Percentiles rank a stretch among this genome's conserved stretches.
Conservation (phyloP, 1,140 invertebrate species). For the Sinella curviseta region DNA sequence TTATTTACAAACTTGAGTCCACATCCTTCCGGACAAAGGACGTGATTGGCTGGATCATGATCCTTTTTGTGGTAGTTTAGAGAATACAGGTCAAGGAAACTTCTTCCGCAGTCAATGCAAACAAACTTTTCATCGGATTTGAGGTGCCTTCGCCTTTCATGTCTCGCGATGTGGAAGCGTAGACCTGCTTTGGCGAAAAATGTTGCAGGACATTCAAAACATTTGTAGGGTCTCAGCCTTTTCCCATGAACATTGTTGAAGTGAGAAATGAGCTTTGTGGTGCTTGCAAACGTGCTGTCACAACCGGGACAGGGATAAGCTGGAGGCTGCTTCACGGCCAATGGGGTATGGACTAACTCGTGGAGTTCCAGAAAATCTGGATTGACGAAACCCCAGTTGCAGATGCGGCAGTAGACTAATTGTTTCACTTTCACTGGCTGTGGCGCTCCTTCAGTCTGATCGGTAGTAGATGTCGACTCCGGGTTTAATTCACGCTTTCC, state of each 20-base stretch:
- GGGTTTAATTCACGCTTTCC: not conserved
- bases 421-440: not conserved
- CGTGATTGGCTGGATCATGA: not conserved
- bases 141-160: not conserved
- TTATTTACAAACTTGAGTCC: not conserved
- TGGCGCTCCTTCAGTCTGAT: not conserved
- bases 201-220: not conserved
- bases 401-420: not conserved
- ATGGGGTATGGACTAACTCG: not conserved
- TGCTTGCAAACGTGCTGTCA: not conserved
- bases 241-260: not conserved
- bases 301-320: not conserved
- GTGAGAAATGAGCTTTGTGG: not conserved
- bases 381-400: not conserved
- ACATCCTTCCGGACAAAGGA: not conserved
- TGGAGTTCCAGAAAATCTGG: not conserved
- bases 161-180: not conserved
- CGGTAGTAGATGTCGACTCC: not conserved
- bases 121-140: not conserved
- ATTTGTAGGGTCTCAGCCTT: not conserved
- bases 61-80: not conserved
- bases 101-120: not conserved
- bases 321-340: not conserved
- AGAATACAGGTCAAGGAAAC: not conserved
- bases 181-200: not conserved